Conservation (phyloP, 2,113 vertebrate species). For the Pandion haliaetus region DNA sequence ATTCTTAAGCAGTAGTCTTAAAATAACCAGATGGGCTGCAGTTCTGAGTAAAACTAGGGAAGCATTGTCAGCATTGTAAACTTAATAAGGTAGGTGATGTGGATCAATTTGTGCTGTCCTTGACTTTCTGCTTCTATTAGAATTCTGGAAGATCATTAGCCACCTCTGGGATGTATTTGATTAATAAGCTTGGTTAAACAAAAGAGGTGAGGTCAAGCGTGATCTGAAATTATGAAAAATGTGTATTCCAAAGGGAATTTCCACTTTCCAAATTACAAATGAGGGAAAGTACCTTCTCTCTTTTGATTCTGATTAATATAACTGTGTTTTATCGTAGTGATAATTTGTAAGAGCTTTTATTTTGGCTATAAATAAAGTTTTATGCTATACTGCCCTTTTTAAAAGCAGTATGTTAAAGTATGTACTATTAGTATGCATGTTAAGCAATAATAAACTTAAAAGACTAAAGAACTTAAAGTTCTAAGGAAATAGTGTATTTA, state of each 20-base stretch:
- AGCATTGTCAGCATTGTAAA: slow-evolving; percentile 34
- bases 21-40: slow-evolving; percentile 12
- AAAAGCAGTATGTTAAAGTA: not conserved
- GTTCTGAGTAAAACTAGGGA: slow-evolving; percentile 11
- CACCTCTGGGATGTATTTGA: slow-evolving; percentile 73
- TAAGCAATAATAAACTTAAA: not conserved
- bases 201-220: slow-evolving; percentile 70
- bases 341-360: not conserved
- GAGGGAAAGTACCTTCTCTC: not conserved
- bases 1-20: slow-evolving; percentile 2
- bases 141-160: slow-evolving; percentile 75
- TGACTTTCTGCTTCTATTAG: slow-evolving; percentile 75
- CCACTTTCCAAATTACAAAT: slow-evolving; percentile 20
- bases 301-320: slow-evolving; percentile 9
- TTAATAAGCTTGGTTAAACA: slow-evolving; percentile 77
- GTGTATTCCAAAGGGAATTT: slow-evolving; percentile 33
- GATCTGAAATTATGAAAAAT: slow-evolving; percentile 65
- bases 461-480: not conserved
- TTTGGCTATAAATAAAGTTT: not conserved
- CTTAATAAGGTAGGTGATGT: slow-evolving; percentile 67
- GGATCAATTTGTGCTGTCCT: slow-evolving; percentile 74
- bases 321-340: not conserved
- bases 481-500: not conserved
- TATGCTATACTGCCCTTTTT: not conserved
- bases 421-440: too few species aligned